Base-by-base conservation (phyloP, 2,888 invertebrate genomes). In the Leptopilina drosophilae region DNA sequence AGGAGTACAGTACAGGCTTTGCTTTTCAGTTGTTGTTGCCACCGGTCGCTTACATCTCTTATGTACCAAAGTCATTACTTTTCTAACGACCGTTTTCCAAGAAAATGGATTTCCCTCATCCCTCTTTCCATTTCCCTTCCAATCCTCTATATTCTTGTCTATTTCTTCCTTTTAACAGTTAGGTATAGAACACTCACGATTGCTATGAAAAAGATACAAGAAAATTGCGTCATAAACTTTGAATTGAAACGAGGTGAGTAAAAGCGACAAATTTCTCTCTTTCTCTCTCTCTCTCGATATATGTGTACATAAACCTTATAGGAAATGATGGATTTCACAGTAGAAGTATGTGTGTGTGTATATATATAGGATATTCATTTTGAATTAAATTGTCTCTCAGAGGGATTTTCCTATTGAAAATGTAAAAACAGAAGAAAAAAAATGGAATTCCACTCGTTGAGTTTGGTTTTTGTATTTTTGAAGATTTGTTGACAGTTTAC, bases 21-120 rank as follows among this genome's bases (percentile, higher is more conserved):
- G 33, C 73, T 73, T 56, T 49, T 33, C 33, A 73, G 73, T 73
- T 73, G 73, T 73, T 73, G 73, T 56, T 73, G 73, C 53, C 73
- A 56, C 73, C 26, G 33, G 73, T 59, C 81, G 80, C 81, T 80
- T 82, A 79, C 80, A 80, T 82, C 76, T 82, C 78, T 56, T 42
- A 26, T 53, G 26, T 49, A 69, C 67, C 26, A 77, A 76, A 62
- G 78, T 80, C 80, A 82, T 82, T 80, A 80, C 80, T 76, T 78
- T 76, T 40, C 77, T 79, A 82, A 79, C 80, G 80, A 80, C 62
- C 77, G 76, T 69, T 69, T 69, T 15, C 53, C 69, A 69, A 26
- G n/a, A 33, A 69, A 69, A 56, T 69, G 49, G 53, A 69, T 69
- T 69, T n/a, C 14, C 49, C 46, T 46, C 49, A 49, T 49, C 11